Evolutionary conservation across 1,140 invertebrate genomes (phyloP).

Genomic region (Ostrea denselamellosa): DNA sequence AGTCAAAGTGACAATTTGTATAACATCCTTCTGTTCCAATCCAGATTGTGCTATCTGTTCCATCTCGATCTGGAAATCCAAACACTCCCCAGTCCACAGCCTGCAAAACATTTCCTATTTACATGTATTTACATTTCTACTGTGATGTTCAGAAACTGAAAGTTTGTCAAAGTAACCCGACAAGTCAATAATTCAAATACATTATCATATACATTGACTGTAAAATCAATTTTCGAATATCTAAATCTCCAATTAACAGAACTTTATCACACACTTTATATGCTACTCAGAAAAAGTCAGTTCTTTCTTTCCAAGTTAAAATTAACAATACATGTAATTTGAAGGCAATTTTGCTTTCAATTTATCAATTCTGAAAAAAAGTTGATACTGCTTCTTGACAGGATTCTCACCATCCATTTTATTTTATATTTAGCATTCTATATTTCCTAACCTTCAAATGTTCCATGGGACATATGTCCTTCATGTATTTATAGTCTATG

Average conservation of each 20-base stretch:
- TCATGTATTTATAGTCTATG: conserved; percentile 91
- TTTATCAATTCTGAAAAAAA: too few species aligned
- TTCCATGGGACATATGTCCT: conserved; percentile 82
- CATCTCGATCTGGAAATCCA: conserved; percentile 86
- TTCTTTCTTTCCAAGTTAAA: too few species aligned
- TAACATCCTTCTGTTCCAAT: conserved; percentile 92
- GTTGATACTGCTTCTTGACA: too few species aligned
- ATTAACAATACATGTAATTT: background rate
- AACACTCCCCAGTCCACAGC: conserved; percentile 86
- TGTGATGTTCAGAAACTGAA: too few species aligned
- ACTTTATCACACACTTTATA: too few species aligned
- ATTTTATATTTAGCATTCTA: background rate
- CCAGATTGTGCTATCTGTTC: conserved; percentile 91
- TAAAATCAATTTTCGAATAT: background rate
- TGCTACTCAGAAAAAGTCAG: too few species aligned
- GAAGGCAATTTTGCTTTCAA: background rate
- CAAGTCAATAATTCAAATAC: too few species aligned
- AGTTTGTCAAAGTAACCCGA: too few species aligned
- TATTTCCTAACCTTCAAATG: conserved; percentile 27
- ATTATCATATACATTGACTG: too few species aligned
- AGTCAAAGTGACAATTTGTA: conserved; percentile 96
- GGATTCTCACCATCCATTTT: too few species aligned
- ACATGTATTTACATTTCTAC: too few species aligned
- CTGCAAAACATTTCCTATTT: conserved; percentile 75
- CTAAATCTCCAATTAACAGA: background rate